phyloP scores from a whole-genome alignment of 1,140 invertebrate species.

The Diachasma alloeum region DNA sequence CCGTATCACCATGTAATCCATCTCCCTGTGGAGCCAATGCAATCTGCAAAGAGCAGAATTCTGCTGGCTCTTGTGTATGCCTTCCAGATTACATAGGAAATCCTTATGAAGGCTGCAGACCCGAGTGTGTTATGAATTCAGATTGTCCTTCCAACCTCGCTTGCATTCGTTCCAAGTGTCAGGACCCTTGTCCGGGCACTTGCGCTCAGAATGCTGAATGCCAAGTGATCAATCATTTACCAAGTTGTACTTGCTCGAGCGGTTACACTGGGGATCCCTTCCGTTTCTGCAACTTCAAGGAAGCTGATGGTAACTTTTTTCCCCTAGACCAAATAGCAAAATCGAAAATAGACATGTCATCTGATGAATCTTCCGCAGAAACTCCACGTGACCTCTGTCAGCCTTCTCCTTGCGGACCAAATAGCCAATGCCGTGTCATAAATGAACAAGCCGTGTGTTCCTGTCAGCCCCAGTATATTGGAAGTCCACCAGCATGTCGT shows the following conservation, averaged over 20 bases:
- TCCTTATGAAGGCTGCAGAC: conserved; percentile 63
- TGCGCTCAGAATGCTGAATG: conserved; percentile 68
- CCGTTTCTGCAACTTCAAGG: conserved; percentile 20
- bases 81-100: conserved; percentile 63
- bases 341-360: conserved; percentile 35
- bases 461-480: conserved; percentile 72
- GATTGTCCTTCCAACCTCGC: conserved; percentile 63
- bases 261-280: conserved; percentile 67
- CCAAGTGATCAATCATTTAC: conserved; percentile 61
- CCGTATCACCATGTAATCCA: conserved; percentile 70
- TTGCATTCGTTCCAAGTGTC: conserved; percentile 66
- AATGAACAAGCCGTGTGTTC: conserved; percentile 74
- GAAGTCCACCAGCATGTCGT: conserved; percentile 74
- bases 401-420: conserved; percentile 71
- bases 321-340: not conserved
- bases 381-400: conserved; percentile 54
- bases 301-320: conserved; percentile 21
- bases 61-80: conserved; percentile 61
- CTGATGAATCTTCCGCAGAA: conserved; percentile 61
- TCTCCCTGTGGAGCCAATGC: conserved; percentile 74
- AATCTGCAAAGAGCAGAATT: conserved; percentile 56
- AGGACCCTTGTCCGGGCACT: conserved; percentile 66
- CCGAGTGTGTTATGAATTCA: conserved; percentile 63
- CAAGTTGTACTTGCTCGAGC: conserved; percentile 63
- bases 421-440: conserved; percentile 70